A percentile compares a stretch with the other conserved stretches of the same genome.
Evolutionary conservation across 2,888 invertebrate genomes (phyloP).

Genomic region (Callyntrura guangdongensis): DNA sequence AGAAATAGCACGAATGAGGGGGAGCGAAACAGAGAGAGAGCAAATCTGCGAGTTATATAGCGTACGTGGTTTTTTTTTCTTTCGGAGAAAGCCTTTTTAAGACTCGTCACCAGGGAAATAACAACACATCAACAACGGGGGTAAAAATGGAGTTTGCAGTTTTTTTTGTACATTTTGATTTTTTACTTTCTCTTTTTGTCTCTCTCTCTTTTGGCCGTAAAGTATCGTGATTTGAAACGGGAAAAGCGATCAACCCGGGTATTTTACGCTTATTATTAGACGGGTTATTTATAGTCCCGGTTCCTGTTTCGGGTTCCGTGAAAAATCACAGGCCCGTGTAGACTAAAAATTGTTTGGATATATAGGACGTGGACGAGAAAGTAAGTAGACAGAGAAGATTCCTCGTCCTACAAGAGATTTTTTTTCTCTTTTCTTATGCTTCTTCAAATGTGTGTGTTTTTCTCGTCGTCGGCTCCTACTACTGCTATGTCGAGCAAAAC

Average conservation of each 20-base stretch:
- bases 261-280: neutral
- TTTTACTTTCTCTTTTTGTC: neutral
- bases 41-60: neutral
- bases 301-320: neutral
- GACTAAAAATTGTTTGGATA: no score
- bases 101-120: conserved; percentile 39
- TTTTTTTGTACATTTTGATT: neutral
- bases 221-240: neutral
- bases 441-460: neutral
- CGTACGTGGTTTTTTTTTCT: neutral
- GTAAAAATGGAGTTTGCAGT: conserved; percentile 25
- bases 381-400: no score
- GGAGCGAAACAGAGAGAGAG: neutral
- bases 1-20: neutral
- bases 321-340: neutral
- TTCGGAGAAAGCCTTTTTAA: neutral
- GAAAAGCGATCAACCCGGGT: neutral
- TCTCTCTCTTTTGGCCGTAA: neutral
- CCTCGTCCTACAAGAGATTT: neutral
- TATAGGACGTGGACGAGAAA: no score
- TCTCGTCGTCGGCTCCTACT: neutral
- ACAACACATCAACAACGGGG: conserved; percentile 26
- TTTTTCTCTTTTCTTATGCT: conserved; percentile 16
- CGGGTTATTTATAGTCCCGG: neutral
- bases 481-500: conserved; percentile 47